Conservation (phyloP, 2,113 vertebrate species). For the Upupa epops region DNA sequence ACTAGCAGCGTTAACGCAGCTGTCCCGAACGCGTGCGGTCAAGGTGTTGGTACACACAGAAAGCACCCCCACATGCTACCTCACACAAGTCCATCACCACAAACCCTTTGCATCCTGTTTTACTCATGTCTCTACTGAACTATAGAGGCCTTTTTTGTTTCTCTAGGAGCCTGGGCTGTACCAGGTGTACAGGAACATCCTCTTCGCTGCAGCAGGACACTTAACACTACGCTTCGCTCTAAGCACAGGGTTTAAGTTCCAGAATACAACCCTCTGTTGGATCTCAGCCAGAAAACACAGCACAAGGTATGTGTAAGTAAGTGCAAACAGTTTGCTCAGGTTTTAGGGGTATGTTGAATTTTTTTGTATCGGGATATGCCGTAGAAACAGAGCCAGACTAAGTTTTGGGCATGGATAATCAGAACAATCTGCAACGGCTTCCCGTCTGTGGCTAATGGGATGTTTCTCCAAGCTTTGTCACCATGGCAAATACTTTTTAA, state of each 20-base stretch:
- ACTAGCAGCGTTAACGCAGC: neutral
- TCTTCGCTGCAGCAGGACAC: conserved; percentile 34
- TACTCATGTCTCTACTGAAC: neutral
- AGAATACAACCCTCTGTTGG: conserved; percentile 58
- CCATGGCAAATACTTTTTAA: conserved; percentile 86
- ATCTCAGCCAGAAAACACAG: conserved; percentile 49
- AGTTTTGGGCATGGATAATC: conserved; percentile 79
- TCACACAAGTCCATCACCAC: neutral
- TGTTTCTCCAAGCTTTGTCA: conserved; percentile 84
- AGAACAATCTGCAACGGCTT: conserved; percentile 81
- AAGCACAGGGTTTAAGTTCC: conserved; percentile 61
- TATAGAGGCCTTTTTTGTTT: neutral
- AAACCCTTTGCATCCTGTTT: neutral
- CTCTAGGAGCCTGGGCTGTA: neutral
- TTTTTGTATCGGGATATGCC: conserved; percentile 65
- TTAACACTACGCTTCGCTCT: conserved; percentile 63
- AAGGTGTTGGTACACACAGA: neutral
- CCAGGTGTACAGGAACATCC: conserved; percentile 17
- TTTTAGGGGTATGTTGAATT: conserved; percentile 65
- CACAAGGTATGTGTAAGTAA: conserved; percentile 65
- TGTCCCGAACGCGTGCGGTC: neutral
- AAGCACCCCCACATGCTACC: neutral
- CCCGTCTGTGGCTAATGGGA: conserved; percentile 83
- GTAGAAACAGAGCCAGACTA: conserved; percentile 74
- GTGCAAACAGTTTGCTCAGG: conserved; percentile 61